Base-by-base conservation (phyloP, 35 echinoderm and acorn worm species). In the Nesometra sesokonis region DNA sequence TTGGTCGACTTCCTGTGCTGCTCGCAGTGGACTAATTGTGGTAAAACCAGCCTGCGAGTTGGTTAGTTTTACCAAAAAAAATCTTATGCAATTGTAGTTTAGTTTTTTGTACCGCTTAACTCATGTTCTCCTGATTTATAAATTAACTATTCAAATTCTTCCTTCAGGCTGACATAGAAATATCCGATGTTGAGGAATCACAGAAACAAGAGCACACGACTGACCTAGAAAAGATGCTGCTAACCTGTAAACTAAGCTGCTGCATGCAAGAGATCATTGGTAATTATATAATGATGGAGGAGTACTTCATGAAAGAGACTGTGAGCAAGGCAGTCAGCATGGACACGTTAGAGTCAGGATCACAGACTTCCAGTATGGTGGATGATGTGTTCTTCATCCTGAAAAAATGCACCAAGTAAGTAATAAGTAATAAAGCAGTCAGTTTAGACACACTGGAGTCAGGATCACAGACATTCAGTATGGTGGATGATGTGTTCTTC, bases 201-300 rank as follows among this genome's bases (percentile, higher is more conserved):
- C 43, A 57, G 27, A 90, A 88, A 47, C 52, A 87, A 36, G 82
- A 89, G 36, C 89, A 86, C 33, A 77, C 82, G 0, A 43, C 84
- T 21, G 86, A 92, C 0, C 84, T 99, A 77, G 96, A 99, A 11
- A 90, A 89, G 32, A 46, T 94, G 30, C 29, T 99, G n/a, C 80
- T 88, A 31, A 88, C 92, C 35, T 94, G 90, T 88, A 29, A 89
- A 30, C 88, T 99, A 33, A 99, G 96, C 67, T 78, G 96, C 32
- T 82, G 89, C 39, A 99, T 99, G 88, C 96, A 99, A 82, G 96
- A 99, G 47, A 33, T 99, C 30, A 99, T 99, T 23, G 96, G 96
- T 38, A 94, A 89, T 78, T 99, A 99, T 84, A 99, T 99, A 34
- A 85, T 99, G 36, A 99, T 99, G 96, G 96, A 99, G 37, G 96